phyloP scores from a whole-genome alignment of 2,888 invertebrate species.

The Nasonovia ribisnigri region DNA sequence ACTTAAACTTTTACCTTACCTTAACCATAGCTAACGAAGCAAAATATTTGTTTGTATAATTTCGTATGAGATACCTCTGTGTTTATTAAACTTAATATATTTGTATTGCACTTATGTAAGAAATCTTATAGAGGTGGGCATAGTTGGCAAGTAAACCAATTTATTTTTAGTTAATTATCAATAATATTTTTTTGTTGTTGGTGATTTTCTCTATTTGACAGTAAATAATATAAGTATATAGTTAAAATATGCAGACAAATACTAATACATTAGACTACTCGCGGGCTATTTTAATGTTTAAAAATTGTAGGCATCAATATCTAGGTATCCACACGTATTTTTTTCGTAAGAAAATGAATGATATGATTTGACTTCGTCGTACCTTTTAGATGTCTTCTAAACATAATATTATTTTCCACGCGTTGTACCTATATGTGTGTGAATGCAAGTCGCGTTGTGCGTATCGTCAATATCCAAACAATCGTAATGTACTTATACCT shows the following conservation, averaged over 20 bases:
- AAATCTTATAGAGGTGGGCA: neutral
- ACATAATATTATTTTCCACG: neutral
- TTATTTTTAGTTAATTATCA: neutral
- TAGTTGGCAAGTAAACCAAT: neutral
- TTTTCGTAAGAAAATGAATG: no score
- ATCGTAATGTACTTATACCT: neutral
- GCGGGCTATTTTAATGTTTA: neutral
- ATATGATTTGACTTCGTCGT: no score
- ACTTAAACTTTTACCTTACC: neutral
- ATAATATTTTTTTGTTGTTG: neutral
- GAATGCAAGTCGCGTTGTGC: neutral
- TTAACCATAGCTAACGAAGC: neutral
- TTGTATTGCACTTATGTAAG: neutral
- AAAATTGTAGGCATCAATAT: neutral
- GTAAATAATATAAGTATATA: no score
- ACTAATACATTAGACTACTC: no score
- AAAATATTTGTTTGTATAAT: neutral
- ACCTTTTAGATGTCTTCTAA: neutral
- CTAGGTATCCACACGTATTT: no score
- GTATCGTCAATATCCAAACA: neutral
- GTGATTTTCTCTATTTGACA: neutral
- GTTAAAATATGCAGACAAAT: neutral
- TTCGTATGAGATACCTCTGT: neutral
- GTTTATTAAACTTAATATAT: neutral
- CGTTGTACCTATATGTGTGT: neutral